Evolutionary conservation across 1,140 invertebrate genomes (phyloP).

Genomic region (Drosophila sulfurigaster): DNA sequence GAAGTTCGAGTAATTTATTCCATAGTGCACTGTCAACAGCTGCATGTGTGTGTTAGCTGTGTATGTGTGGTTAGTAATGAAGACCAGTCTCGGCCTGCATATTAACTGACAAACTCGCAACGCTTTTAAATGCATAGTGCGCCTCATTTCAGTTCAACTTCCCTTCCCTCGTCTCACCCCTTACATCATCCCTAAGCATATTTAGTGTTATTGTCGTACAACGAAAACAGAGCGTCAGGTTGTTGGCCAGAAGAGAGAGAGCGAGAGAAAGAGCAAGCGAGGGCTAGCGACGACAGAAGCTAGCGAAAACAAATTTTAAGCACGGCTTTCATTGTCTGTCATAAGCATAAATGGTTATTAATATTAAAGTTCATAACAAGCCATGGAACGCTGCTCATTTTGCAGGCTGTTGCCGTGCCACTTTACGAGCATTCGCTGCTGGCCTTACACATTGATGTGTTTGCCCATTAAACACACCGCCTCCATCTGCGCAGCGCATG

Average conservation of each 20-base stretch:
- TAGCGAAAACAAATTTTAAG: constrained; percentile 42
- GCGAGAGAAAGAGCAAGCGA: not conserved
- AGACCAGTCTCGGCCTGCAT: constrained; percentile 75
- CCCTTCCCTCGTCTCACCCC: not conserved
- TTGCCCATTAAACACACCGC: constrained; percentile 54
- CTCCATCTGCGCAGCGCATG: constrained; percentile 30
- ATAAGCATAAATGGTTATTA: constrained; percentile 81
- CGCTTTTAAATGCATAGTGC: constrained; percentile 69
- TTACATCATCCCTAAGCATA: constrained; percentile 62
- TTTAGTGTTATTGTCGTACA: constrained; percentile 72
- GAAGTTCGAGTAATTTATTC: too few relatives aligned
- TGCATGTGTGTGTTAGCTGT: constrained; percentile 27
- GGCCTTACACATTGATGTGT: constrained; percentile 53
- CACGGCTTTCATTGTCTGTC: constrained; percentile 70
- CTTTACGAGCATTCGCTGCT: constrained; percentile 50
- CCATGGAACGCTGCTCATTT: constrained; percentile 51
- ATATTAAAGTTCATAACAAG: constrained; percentile 75
- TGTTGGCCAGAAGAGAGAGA: not conserved
- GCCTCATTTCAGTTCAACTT: constrained; percentile 14
- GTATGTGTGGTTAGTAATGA: constrained; percentile 64
- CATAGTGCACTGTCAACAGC: constrained; percentile 18
- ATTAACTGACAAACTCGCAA: constrained; percentile 72
- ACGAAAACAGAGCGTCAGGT: constrained; percentile 36
- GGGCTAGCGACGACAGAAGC: not conserved
- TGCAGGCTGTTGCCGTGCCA: constrained; percentile 56